A percentile compares a stretch with the other conserved stretches of the same genome.
Evolutionary conservation across 2,888 invertebrate genomes (phyloP).

Genomic region (Pantelozetes paolii): DNA sequence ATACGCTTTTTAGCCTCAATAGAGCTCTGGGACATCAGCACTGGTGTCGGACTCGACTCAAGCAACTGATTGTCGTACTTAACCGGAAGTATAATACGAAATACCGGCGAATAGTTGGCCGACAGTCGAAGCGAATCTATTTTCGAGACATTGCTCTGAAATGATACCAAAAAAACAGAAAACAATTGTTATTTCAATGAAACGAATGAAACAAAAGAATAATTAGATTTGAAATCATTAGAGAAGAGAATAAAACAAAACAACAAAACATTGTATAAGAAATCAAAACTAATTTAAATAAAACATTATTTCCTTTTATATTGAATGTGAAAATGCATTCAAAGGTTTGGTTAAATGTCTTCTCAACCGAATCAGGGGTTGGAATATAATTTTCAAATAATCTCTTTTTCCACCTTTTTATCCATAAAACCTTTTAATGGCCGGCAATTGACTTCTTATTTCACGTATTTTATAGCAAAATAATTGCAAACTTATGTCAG

Average conservation of each 20-base stretch:
- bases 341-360: no score
- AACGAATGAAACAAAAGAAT: not conserved
- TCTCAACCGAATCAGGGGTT: not conserved
- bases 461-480: no score
- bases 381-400: no score
- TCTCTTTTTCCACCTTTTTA: no score
- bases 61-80: not conserved
- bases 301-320: not conserved
- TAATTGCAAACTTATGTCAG: no score
- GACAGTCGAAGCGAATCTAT: not conserved
- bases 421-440: no score
- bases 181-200: not conserved
- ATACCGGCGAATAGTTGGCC: not conserved
- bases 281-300: not conserved
- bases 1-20: not conserved
- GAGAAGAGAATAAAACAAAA: no score
- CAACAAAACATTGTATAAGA: not conserved
- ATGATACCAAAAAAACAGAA: not conserved
- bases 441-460: no score
- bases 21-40: not conserved
- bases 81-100: not conserved
- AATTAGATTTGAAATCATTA: not conserved
- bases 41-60: not conserved
- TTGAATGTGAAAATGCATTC: not conserved
- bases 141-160: not conserved